Base-by-base conservation (phyloP, 2,888 invertebrate genomes). In the Cetonia aurata region DNA sequence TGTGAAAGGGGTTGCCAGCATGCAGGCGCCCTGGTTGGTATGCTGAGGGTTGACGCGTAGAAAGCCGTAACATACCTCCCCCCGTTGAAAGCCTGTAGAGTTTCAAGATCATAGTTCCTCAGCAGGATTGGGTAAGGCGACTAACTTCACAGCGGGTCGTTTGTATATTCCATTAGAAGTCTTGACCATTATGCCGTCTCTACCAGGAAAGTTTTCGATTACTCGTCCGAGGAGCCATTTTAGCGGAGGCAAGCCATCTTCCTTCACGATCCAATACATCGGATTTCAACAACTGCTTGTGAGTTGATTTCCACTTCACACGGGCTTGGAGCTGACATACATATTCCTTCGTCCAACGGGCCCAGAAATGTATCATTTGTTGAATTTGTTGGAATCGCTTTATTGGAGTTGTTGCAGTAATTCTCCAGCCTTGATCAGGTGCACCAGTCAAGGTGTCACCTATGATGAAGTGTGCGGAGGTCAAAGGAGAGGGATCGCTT, bases 291-390 rank as follows among this genome's bases (percentile, higher is more conserved):
- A 19, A 13, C 6, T 17, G 8, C 12, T n/a, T 12, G 9, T 12
- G 15, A 6, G 1, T 15, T 3, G 42, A 8, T 15, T 6, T 31
- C 78, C 77, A 77, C 46, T 77, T 77, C 0, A 70, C 66, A 0
- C 75, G 52, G 1, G 72, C 71, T 53, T 77, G 76, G 0, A 77
- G 72, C 15, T 59, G 57, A 6, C 72, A 52, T 0, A 79, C 44
- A n/a, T 77, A 79, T 17, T 80, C 78, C n/a, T 55, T 50, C 10
- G 48, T 57, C 78, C 72, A 76, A 12, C 67, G 60, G 59, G 56
- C 74, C 78, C 57, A 78, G 8, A 69, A 72, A 44, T 78, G 77
- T 1, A 25, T 13, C 1, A 71, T n/a, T 4, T 70, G 67, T 44
- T 77, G 77, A 0, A 77, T 19, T 0, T 60, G 19, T 17, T 79